Percentiles rank a stretch among this genome's conserved stretches.
Evolutionary conservation across 1,140 invertebrate species (phyloP).

Genomic region (Macrobrachium nipponense): DNA sequence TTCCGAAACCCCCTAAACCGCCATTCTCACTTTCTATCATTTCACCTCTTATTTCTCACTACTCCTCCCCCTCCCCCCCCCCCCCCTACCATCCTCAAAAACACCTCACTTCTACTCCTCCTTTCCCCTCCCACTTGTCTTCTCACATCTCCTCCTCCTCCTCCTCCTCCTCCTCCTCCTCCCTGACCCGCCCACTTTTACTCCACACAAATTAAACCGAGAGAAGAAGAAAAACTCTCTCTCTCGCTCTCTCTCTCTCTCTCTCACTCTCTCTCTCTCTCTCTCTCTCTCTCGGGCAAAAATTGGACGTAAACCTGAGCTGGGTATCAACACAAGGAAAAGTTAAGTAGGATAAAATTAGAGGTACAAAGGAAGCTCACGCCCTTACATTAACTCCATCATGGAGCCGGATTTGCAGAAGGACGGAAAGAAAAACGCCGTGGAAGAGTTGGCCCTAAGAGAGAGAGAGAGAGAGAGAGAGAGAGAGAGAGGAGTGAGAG

Average conservation of each 20-base stretch:
- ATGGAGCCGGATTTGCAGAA: background rate
- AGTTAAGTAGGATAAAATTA: background rate
- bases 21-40: too few species aligned
- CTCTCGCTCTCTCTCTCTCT: background rate
- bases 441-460: background rate
- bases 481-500: background rate
- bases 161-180: too few species aligned
- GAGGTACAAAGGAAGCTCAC: background rate
- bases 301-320: background rate
- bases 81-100: background rate
- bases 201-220: background rate
- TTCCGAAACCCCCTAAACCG: too few species aligned
- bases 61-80: too few species aligned
- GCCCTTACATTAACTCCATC: background rate
- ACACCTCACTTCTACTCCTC: background rate
- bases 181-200: background rate
- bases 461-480: background rate
- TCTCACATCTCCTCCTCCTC: background rate
- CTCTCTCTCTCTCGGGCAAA: too few species aligned
- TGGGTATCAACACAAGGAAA: background rate
- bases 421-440: background rate
- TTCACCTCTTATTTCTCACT: too few species aligned
- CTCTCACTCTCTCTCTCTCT: conserved; percentile 5
- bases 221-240: background rate
- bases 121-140: background rate